These are phyloP conservation scores for Coracias cyanogaster DNA, from an alignment of 2,797 vertebrate species.

Conservation along the genomic window DNA sequence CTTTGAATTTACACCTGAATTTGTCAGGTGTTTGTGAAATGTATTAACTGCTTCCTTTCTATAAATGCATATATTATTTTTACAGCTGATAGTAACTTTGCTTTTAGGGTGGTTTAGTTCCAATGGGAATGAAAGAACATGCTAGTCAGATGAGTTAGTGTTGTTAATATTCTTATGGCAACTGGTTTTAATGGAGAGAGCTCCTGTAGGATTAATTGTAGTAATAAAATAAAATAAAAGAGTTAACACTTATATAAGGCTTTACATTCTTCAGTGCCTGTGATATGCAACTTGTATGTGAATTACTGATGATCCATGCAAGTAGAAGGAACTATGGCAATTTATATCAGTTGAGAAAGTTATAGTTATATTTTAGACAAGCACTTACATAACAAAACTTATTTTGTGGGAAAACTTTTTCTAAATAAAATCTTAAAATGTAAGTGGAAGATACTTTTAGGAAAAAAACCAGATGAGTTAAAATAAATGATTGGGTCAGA, in stretches of 20 bases:
- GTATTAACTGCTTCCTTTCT: background rate
- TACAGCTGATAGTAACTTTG: background rate
- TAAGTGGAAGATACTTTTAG: background rate
- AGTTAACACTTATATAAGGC: background rate
- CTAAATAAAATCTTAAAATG: background rate
- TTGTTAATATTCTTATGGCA: background rate
- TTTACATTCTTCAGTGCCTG: background rate
- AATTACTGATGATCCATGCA: background rate
- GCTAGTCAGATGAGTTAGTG: background rate
- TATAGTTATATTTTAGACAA: background rate
- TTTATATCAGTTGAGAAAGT: background rate
- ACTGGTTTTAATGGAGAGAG: background rate
- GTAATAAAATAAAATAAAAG: constrained; percentile 23
- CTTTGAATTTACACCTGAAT: background rate
- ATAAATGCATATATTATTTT: background rate
- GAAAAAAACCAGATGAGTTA: background rate
- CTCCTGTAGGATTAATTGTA: background rate
- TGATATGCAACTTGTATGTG: background rate
- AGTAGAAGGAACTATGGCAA: background rate
- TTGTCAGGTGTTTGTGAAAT: constrained; percentile 32
- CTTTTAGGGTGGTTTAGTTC: background rate
- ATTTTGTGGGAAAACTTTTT: background rate
- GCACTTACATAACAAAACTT: background rate
- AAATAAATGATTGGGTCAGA: background rate
- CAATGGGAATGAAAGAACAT: background rate